Percentiles rank a stretch among this genome's conserved stretches.
phyloP scores from a whole-genome alignment of 23 tunicate species.

The Oikopleura dioica region DNA sequence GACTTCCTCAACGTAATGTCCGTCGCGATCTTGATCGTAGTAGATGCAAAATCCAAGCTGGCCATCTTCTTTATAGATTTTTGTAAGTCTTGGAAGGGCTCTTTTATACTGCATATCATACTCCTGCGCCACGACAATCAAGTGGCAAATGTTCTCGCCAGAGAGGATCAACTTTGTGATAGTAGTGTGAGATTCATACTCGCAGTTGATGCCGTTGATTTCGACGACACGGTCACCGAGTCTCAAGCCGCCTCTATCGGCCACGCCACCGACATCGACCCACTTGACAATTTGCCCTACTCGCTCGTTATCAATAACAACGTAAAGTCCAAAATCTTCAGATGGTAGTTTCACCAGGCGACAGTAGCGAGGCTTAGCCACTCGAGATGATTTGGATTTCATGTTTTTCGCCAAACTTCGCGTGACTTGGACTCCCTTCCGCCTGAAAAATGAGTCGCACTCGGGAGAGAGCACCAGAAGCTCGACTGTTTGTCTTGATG shows the following conservation, averaged over 20 bases:
- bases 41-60: conserved; percentile 35
- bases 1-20: conserved; percentile 46
- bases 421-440: background rate
- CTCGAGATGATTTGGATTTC: background rate
- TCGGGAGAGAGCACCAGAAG: too few relatives aligned
- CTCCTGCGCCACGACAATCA: conserved; percentile 78
- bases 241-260: background rate
- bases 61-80: conserved; percentile 34
- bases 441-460: too few relatives aligned
- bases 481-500: too few relatives aligned
- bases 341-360: conserved; percentile 23
- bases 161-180: conserved; percentile 24
- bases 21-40: conserved; percentile 25
- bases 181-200: conserved; percentile 47
- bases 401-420: background rate
- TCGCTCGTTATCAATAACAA: conserved; percentile 65
- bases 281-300: conserved; percentile 76
- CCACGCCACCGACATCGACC: conserved; percentile 48
- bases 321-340: conserved; percentile 76
- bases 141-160: conserved; percentile 18
- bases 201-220: conserved; percentile 15
- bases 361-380: conserved; percentile 55
- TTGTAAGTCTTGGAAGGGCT: conserved; percentile 55
- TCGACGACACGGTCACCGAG: conserved; percentile 5
- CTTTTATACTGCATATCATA: too few relatives aligned